Base-by-base conservation (phyloP, 2,113 vertebrate species). In the Cynocephalus volans region DNA sequence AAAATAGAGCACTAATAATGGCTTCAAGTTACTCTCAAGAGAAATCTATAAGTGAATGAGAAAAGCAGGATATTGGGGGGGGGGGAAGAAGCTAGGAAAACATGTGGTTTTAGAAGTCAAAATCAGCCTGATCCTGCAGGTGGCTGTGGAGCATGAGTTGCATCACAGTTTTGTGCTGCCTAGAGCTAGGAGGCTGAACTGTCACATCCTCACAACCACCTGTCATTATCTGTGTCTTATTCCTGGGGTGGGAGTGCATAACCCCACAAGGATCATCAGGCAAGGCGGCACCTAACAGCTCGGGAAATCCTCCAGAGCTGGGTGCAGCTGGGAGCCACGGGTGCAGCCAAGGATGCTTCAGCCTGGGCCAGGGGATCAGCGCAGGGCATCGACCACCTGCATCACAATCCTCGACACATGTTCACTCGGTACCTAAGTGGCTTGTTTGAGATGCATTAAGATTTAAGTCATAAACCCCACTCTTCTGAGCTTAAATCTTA, bases 351-450 rank as follows among this genome's bases (percentile, higher is more conserved):
- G 23, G 10, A 5, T 15, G 4, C 10, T 19, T 62, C 31, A 8
- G 3, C 21, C 4, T 36, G 19, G 14, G 50, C 17, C 11, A 21
- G 8, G 11, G 6, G 1, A 14, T 4, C 5, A 19, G 15, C 17
- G 4, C 0, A 0, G 8, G 13, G 6, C 5, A 15, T 24, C 45
- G 28, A 10, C 1, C 8, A 14, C 12, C 4, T 17, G 21, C 19
- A 73, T 52, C 31, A 56, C 5, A 79, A 3, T 8, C 31, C 15
- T n/a, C 33, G 23, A 5, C 5, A 6, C 60, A 13, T 36, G 9
- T 13, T 50, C 26, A 26, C 12, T 33, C 19, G 31, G 18, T 9
- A 15, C n/a, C 12, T 83, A 48, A 5, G 62, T n/a, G 8, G 80
- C 7, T 88, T 76, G 48, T 12, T n/a, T 10, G 3, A 80, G 50